Conservation (phyloP, 1,140 invertebrate species). For the Acromyrmex heyeri region DNA sequence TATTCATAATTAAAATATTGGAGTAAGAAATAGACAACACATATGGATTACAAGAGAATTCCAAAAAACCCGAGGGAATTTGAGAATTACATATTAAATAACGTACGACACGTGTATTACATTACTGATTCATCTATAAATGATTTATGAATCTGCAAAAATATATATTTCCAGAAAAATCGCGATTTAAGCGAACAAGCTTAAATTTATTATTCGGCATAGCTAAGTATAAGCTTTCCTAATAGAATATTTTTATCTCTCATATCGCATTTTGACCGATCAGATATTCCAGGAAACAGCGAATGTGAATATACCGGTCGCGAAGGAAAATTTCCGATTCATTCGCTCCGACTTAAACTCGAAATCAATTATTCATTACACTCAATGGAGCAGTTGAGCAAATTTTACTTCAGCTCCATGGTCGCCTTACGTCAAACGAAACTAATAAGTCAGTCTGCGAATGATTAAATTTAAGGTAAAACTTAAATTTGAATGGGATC, state of each 20-base stretch:
- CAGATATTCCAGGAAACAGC: constrained; percentile 32
- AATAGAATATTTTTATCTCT: constrained; percentile 39
- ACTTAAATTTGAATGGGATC: constrained; percentile 50
- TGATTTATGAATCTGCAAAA: constrained; percentile 2
- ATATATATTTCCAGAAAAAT: background rate
- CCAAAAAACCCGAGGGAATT: background rate
- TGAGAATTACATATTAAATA: constrained; percentile 1
- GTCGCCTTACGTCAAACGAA: constrained; percentile 55
- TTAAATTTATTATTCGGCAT: constrained; percentile 16
- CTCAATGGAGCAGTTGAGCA: constrained; percentile 41
- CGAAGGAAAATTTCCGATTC: constrained; percentile 47
- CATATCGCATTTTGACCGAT: background rate
- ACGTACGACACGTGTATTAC: constrained; percentile 4
- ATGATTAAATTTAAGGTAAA: constrained; percentile 46
- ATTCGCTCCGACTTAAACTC: constrained; percentile 18
- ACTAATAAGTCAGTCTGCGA: constrained; percentile 51
- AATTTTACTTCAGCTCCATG: constrained; percentile 29
- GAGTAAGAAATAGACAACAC: background rate
- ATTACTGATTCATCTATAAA: background rate
- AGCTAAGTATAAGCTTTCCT: background rate
- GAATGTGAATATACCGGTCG: constrained; percentile 30
- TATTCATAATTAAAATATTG: background rate
- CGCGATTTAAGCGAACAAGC: background rate
- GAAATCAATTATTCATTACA: constrained; percentile 53
- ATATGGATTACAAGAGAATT: background rate